phyloP scores from a whole-genome alignment of 2,888 invertebrate genomes.

The Caenorhabditis panamensis region DNA sequence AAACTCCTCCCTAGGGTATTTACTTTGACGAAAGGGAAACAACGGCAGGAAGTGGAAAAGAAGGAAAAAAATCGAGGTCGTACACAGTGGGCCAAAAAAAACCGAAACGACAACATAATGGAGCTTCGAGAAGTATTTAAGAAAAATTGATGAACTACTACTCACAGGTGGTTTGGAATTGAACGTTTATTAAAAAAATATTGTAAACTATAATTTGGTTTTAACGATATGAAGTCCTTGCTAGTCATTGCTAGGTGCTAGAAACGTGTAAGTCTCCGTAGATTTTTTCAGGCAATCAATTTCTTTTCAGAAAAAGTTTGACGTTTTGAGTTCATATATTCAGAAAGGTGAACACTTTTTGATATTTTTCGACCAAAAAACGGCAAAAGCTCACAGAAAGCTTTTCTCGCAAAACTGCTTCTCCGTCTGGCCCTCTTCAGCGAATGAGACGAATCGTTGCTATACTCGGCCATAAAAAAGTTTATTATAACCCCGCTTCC shows the following conservation, averaged over 20 bases:
- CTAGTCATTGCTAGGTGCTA: too few species aligned
- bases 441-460: conserved; percentile 37
- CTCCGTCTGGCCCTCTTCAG: conserved; percentile 15
- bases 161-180: neutral
- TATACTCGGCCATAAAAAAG: conserved; percentile 47
- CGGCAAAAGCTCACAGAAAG: conserved; percentile 26
- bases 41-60: conserved; percentile 40
- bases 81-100: conserved; percentile 25
- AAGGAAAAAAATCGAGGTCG: conserved; percentile 49
- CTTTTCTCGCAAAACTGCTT: conserved; percentile 11
- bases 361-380: neutral
- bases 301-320: too few species aligned
- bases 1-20: conserved; percentile 54
- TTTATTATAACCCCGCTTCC: conserved; percentile 38
- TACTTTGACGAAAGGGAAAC: conserved; percentile 42
- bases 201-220: too few species aligned
- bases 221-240: too few species aligned
- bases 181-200: neutral
- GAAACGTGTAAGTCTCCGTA: too few species aligned
- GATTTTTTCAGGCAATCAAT: too few species aligned
- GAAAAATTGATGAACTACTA: neutral
- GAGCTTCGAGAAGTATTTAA: neutral
- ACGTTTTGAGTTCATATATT: too few species aligned
- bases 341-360: too few species aligned
- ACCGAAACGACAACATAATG: conserved; percentile 44